A percentile compares a stretch with the other conserved stretches of the same genome.
Conservation (phyloP, 2,113 vertebrate genomes). For the Cnemophilus loriae region DNA sequence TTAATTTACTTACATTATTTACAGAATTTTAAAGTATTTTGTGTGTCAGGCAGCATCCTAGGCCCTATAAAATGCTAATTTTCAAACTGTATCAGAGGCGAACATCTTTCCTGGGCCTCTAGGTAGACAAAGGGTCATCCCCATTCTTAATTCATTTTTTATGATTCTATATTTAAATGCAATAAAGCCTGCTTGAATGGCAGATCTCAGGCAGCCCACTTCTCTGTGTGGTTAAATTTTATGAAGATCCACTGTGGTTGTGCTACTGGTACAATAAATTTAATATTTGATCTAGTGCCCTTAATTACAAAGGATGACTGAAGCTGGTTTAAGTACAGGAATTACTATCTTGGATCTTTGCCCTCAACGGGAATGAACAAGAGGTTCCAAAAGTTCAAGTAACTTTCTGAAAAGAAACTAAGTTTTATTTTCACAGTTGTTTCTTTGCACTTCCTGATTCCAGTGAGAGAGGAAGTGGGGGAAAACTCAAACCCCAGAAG, state of each 20-base stretch:
- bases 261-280: conserved; percentile 17
- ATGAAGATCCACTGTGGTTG: conserved; percentile 17
- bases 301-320: conserved; percentile 26
- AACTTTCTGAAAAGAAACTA: conserved; percentile 2
- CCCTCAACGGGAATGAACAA: not conserved
- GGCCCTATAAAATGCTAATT: conserved; percentile 62
- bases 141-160: conserved; percentile 58
- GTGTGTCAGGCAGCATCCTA: conserved; percentile 47
- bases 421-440: conserved; percentile 25
- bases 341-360: conserved; percentile 22
- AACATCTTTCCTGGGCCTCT: conserved; percentile 45
- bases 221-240: not conserved
- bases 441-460: conserved; percentile 36
- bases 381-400: conserved; percentile 20
- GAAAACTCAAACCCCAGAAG: conserved; percentile 34
- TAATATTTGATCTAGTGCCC: conserved; percentile 41
- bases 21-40: conserved; percentile 67
- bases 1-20: conserved; percentile 73
- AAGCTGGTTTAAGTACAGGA: conserved; percentile 12
- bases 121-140: conserved; percentile 48
- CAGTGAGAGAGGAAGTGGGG: not conserved
- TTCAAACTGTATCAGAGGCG: conserved; percentile 46
- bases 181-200: conserved; percentile 30
- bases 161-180: conserved; percentile 54
- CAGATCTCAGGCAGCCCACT: conserved; percentile 31